Evolutionary conservation across 2,888 invertebrate species (phyloP).

Genomic region (Plagodis pulveraria): DNA sequence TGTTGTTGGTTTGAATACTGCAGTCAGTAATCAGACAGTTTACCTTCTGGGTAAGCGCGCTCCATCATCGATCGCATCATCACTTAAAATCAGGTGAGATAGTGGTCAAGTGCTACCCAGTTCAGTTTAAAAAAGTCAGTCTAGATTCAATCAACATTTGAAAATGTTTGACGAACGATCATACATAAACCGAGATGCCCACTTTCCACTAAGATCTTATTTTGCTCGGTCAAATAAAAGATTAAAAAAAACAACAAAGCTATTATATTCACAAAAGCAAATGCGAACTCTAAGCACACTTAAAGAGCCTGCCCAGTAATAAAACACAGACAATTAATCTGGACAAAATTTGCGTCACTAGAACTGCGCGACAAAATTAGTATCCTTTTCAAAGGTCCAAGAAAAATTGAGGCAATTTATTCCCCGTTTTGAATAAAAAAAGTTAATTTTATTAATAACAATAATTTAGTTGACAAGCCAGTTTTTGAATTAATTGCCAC

Average conservation of each 20-base stretch:
- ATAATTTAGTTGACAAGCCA: constrained; percentile 12
- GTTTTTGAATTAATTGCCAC: constrained; percentile 23
- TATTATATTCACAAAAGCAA: constrained; percentile 43
- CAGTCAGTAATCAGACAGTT: no score
- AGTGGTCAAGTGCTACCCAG: no score
- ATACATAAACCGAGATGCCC: not conserved
- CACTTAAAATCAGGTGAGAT: no score
- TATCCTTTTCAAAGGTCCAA: constrained; percentile 50
- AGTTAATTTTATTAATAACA: no score
- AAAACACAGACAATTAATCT: constrained; percentile 62
- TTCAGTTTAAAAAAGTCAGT: no score
- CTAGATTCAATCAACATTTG: no score
- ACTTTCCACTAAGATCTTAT: not conserved
- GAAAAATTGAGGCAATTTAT: constrained; percentile 49
- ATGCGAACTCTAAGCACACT: constrained; percentile 43
- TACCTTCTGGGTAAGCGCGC: no score
- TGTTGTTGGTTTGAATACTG: no score
- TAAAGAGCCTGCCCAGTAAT: constrained; percentile 47
- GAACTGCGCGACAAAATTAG: constrained; percentile 49
- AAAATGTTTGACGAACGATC: no score
- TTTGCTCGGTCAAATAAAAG: not conserved
- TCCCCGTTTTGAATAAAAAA: constrained; percentile 42
- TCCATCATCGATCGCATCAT: no score
- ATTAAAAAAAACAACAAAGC: constrained; percentile 19
- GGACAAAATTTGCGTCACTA: constrained; percentile 53